Base-by-base conservation (phyloP, 2,888 invertebrate genomes). In the Ormia ochracea region DNA sequence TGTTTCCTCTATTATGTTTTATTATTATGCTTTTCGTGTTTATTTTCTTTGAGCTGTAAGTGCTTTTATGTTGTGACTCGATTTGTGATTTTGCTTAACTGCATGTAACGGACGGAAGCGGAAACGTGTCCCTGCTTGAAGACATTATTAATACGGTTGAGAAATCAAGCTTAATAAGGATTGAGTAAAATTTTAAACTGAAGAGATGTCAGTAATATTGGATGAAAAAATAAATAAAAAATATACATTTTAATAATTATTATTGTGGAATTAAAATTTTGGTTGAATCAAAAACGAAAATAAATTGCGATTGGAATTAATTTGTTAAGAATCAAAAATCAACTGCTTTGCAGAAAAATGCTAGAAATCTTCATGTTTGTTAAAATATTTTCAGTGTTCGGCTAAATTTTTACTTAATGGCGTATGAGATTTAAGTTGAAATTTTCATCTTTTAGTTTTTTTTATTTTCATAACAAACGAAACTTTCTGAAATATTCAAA, bases 51-150 rank as follows among this genome's bases (percentile, higher is more conserved):
- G 31, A n/a, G 26, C 41, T 75, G 38, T 5, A 63, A 63, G 63
- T 36, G 26, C 36, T 43, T 21, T 58, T 69, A 10, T 54, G 38
- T 54, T 50, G 43, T 52, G 43, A 70, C 38, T 41, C 50, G 70
- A 54, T 70, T 52, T 79, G 65, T 59, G 70, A 78, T 79, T 79
- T 70, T 58, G 43, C 54, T 66, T 6, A 72, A 43, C 19, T 66
- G 43, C 19, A 63, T 50, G 48, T 21, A 58, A 65, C 38, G 58
- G 33, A 59, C 69, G 78, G 74, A 79, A 79, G 31, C 58, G 78
- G 69, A 79, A 79, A 70, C 69, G 65, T 74, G 69, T 74, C 63
- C 36, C 36, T 63, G 41, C 58, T 59, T 31, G 43, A 48, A 66
- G 12, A 50, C 50, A 33, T 74, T 59, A 41, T 50, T 17, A 38